Evolutionary conservation across 2,888 invertebrate genomes (phyloP), one percentile per base, ranked within the genome.

Genomic region (Pseudolycoriella hygida): DNA sequence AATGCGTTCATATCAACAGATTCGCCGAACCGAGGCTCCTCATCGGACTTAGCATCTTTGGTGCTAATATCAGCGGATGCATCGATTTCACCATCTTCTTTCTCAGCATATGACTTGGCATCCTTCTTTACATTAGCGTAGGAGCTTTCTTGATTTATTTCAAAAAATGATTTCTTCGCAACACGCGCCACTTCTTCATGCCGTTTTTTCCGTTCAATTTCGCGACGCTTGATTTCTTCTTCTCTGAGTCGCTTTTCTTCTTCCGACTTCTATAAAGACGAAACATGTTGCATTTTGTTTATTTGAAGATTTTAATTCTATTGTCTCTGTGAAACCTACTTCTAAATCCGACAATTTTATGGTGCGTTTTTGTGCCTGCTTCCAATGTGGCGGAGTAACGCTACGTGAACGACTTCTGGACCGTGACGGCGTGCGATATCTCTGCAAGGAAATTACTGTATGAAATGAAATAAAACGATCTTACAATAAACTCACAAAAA

Each of bases 311-410:
- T n/a, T n/a, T n/a, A n/a, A n/a, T n/a, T n/a, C n/a, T 30, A 30
- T 30, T 30, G 30, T 10, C 30, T 25, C 15, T 41, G 20, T 14
- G 5, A 44, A 17, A 31, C 42, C 46, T 55, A 76, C 77, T 70
- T 87, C 83, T 55, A 82, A 76, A 56, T 89, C 85, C 0, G 81
- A 78, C 2, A 86, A 67, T 60, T 86, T 85, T 51, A 90, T 84
- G 42, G 85, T 84, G 44, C 87, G 73, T 17, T 81, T 74, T 60
- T 88, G 85, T 48, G 89, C 90, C 56, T 86, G 81, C 38, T 84
- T 77, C 94, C 94, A 94, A 65, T 94, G 93, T 6, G 92, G 87
- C 10, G 94, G 94, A 1, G 94, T 94, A 20, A 76, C 77, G 56
- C 92, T 92, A 45, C 88, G 75, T 1, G 87, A 87, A 1, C 90